phyloP scores from a whole-genome alignment of 2,888 invertebrate genomes.

The Agrenia bidenticulata region DNA sequence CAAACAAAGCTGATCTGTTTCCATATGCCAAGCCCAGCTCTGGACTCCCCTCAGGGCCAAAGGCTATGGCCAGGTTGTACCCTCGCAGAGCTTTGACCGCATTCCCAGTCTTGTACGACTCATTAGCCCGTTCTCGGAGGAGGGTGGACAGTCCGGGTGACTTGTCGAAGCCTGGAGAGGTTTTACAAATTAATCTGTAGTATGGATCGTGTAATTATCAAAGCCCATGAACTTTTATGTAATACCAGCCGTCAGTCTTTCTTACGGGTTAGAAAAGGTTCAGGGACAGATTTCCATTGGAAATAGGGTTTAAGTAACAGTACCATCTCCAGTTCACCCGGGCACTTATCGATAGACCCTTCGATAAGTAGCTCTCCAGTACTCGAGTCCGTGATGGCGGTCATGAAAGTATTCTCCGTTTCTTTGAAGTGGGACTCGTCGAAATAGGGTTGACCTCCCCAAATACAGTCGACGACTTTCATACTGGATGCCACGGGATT shows the following conservation, averaged over 20 bases:
- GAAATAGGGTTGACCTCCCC: no score
- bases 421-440: no score
- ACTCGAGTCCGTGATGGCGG: no score
- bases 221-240: no score
- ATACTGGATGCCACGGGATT: no score
- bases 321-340: not conserved
- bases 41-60: conserved; percentile 26
- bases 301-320: not conserved
- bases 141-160: conserved; percentile 20
- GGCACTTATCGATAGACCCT: no score
- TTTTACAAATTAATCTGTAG: no score
- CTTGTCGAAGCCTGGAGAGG: conserved; percentile 28
- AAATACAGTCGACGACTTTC: no score
- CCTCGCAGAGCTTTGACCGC: conserved; percentile 31
- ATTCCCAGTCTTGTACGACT: conserved; percentile 7
- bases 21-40: conserved; percentile 37
- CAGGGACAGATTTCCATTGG: conserved; percentile 6
- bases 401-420: no score
- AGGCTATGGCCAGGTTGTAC: conserved; percentile 37
- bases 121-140: conserved; percentile 26
- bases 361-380: no score
- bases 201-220: conserved; percentile 2
- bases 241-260: no score
- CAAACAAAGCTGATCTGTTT: conserved; percentile 34
- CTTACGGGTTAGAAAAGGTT: not conserved